Evolutionary conservation across 2,113 vertebrate genomes (phyloP).

Genomic region (Tetrax tetrax): DNA sequence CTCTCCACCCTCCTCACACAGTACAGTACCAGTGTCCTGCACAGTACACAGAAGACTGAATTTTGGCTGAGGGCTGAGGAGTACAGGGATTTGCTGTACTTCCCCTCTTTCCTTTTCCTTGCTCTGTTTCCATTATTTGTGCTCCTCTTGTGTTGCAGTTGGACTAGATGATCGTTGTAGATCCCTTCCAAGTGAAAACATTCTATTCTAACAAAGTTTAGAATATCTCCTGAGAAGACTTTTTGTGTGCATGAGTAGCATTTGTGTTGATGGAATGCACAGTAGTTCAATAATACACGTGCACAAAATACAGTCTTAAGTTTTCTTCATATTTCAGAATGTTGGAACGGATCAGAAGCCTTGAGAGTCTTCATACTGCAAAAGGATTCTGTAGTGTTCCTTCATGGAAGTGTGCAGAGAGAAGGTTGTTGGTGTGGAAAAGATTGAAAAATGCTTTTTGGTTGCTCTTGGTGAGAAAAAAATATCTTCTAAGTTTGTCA

Average conservation of each 20-base stretch:
- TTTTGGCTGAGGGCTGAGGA: not conserved
- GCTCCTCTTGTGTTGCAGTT: not conserved
- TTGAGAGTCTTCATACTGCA: not conserved
- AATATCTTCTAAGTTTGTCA: not conserved
- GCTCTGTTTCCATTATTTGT: not conserved
- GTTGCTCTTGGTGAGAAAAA: not conserved
- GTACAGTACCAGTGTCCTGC: not conserved
- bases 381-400: not conserved
- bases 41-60: not conserved
- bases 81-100: conserved; percentile 24
- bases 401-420: not conserved
- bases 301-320: not conserved
- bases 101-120: not conserved
- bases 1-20: conserved; percentile 6
- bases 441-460: not conserved
- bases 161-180: not conserved
- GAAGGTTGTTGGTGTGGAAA: not conserved
- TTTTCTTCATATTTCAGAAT: not conserved
- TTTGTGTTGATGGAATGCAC: not conserved
- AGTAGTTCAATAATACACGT: not conserved
- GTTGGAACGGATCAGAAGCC: not conserved
- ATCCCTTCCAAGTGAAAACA: not conserved
- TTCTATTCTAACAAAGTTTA: not conserved
- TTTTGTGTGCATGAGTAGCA: not conserved
- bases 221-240: not conserved